Evolutionary conservation across 2,888 invertebrate genomes (phyloP), one percentile per base, ranked within the genome.

Genomic region (Trachelus iudaicus): DNA sequence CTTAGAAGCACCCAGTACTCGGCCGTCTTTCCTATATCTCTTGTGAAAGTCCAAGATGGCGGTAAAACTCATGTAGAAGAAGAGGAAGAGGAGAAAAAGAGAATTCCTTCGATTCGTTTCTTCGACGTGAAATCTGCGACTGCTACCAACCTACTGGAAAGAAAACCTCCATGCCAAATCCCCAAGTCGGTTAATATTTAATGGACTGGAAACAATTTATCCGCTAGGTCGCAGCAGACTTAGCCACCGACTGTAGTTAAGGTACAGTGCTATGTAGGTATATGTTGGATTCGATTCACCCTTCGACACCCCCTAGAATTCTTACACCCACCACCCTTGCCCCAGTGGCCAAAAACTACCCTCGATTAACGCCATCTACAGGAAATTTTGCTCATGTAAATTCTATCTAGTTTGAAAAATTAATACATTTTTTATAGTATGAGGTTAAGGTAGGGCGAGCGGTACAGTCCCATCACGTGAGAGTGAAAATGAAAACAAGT

Each of bases 201-300:
- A 91, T 90, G 89, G 89, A 84, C 86, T 84, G 88, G 88, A 91
- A 89, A 87, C 87, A 88, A 89, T 91, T 90, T 89, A 89, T 89
- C 87, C 82, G 76, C 81, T 83, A 83, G 80, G 75, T 80, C 80
- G 79, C 76, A 76, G 69, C 75, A 12, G 73, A 69, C 68, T 31
- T 75, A 56, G 33, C 40, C 34, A 33, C 30, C 69, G 78, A 71
- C 74, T 15, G 15, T 40, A 40, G 40, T 40, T 40, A 15, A 40
- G 40, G 40, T 40, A 40, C 40, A 40, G 15, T 15, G 4, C 77
- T 77, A 77, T 77, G 74, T 74, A 69, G 34, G 35, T 31, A 40
- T 30, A 30, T 33, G 30, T 71, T 9, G 23, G 33, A 30, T 71
- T 71, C 71, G 30, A 30, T n/a, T 71, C 71, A 71, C 71, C 71